These are phyloP conservation scores for Cyphomyrmex costatus DNA, from an alignment of 1,140 invertebrate genomes.

Conservation along the genomic window DNA sequence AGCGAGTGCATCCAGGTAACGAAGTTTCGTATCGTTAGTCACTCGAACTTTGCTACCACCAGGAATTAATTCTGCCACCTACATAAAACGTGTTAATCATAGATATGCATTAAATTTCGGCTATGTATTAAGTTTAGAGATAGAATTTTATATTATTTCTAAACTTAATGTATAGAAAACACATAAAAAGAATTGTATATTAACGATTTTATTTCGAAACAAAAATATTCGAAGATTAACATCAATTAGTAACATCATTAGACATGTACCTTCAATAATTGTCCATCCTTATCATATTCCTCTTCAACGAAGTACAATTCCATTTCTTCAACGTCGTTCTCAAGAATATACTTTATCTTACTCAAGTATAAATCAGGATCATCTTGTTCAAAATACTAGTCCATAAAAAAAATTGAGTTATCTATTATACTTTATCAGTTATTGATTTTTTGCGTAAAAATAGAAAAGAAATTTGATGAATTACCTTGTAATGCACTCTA, in stretches of 20 bases:
- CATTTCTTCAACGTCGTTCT: conserved; percentile 95
- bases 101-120: neutral
- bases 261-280: conserved; percentile 88
- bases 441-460: conserved; percentile 4
- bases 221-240: neutral
- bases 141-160: neutral
- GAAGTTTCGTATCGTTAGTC: conserved; percentile 92
- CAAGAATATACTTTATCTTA: conserved; percentile 97
- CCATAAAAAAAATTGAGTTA: neutral
- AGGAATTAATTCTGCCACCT: conserved; percentile 85
- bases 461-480: neutral
- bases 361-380: conserved; percentile 97
- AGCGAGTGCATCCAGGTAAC: conserved; percentile 95
- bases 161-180: too few relatives aligned
- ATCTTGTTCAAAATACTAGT: conserved; percentile 97
- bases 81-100: neutral
- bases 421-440: neutral
- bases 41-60: conserved; percentile 88
- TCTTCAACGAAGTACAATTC: conserved; percentile 96
- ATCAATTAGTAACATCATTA: neutral
- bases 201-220: neutral
- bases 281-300: conserved; percentile 93
- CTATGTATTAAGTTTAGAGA: neutral
- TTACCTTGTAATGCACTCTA: conserved; percentile 95
- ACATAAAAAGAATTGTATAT: neutral